These are phyloP conservation scores for Heliconius hewitsoni DNA, from an alignment of 1,140 invertebrate genomes.

Conservation along the genomic window DNA sequence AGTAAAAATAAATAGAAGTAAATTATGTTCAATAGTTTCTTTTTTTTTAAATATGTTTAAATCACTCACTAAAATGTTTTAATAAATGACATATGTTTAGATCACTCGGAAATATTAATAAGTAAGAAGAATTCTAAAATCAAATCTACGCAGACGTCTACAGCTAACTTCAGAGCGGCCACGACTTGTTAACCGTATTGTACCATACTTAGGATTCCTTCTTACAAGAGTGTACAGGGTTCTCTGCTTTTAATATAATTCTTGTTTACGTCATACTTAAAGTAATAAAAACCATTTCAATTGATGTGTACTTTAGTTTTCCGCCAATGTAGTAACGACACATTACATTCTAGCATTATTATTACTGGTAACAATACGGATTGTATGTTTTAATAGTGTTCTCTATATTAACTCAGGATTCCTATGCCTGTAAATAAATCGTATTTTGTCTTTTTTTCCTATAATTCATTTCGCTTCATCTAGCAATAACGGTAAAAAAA, in stretches of 20 bases:
- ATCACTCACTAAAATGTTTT: no score
- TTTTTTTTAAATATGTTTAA: no score
- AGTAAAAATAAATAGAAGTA: no score
- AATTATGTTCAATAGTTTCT: no score
- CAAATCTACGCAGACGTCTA: no score
- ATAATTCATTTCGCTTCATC: background rate
- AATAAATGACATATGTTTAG: no score
- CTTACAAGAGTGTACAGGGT: background rate
- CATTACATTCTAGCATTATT: background rate
- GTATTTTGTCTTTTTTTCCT: background rate
- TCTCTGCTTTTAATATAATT: background rate
- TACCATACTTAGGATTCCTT: background rate
- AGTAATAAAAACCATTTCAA: background rate
- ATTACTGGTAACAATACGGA: slow-evolving; percentile 2
- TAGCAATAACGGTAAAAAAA: background rate
- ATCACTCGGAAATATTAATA: no score
- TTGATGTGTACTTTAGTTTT: background rate
- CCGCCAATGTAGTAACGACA: slow-evolving; percentile 16
- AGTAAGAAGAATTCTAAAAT: no score
- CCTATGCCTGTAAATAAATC: background rate
- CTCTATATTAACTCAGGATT: background rate
- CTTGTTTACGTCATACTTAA: background rate
- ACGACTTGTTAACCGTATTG: no score
- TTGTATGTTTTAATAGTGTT: background rate
- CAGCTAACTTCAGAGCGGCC: no score